A percentile compares a stretch with the other conserved stretches of the same genome.
These are phyloP conservation scores for Ennomos fuscantarius DNA, from an alignment of 2,888 invertebrate species.

Conservation along the genomic window DNA sequence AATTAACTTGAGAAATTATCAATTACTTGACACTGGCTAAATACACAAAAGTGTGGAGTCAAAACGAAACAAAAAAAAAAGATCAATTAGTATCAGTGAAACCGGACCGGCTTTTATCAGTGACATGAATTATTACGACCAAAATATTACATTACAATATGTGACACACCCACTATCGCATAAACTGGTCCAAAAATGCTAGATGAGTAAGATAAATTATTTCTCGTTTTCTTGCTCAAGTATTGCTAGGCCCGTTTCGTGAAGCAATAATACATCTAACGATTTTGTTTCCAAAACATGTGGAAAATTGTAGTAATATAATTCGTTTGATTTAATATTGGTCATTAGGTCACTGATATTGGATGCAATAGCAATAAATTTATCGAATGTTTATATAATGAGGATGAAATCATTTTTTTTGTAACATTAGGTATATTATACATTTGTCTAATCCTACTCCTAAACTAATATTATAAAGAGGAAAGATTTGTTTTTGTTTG, in stretches of 20 bases:
- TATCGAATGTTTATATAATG: too few species aligned
- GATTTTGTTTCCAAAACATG: slow-evolving; percentile 17
- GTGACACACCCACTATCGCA: slow-evolving; percentile 28
- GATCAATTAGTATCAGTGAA: not conserved
- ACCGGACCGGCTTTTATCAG: slow-evolving; percentile 11
- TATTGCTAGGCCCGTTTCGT: slow-evolving; percentile 24
- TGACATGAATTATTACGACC: slow-evolving; percentile 32
- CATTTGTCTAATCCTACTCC: too few species aligned
- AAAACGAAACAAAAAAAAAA: too few species aligned
- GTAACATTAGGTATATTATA: too few species aligned
- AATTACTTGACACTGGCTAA: too few species aligned
- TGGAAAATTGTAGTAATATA: slow-evolving; percentile 26
- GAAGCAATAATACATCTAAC: slow-evolving; percentile 17
- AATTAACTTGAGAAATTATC: too few species aligned
- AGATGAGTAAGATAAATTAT: slow-evolving; percentile 25
- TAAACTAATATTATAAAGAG: too few species aligned
- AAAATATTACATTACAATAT: slow-evolving; percentile 27
- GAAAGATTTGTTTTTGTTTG: too few species aligned
- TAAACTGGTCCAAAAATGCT: slow-evolving; percentile 30
- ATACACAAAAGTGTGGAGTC: too few species aligned
- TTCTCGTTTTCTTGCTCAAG: slow-evolving; percentile 32
- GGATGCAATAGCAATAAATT: too few species aligned
- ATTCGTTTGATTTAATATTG: slow-evolving; percentile 9
- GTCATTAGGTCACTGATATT: not conserved
- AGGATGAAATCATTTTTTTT: too few species aligned